Evolutionary conservation across 2,113 vertebrate species (phyloP).

Genomic region (Myocastor coypus): DNA sequence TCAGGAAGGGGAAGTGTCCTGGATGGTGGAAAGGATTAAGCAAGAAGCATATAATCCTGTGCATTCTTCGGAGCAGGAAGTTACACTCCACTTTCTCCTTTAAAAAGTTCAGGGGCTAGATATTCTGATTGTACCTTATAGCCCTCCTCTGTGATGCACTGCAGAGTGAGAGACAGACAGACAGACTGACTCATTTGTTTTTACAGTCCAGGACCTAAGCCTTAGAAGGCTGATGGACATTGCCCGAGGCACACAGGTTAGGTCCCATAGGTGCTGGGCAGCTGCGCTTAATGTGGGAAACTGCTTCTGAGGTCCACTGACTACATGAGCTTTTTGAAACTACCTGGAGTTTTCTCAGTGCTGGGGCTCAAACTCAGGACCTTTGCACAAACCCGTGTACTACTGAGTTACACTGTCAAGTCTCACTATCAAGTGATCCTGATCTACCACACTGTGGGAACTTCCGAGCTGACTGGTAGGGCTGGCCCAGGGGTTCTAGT

Average conservation of each 20-base stretch:
- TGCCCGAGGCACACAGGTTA: neutral
- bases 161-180: neutral
- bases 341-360: neutral
- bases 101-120: neutral
- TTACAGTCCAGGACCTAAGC: neutral
- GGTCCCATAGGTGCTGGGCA: neutral
- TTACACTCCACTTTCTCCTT: neutral
- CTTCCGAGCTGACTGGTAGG: neutral
- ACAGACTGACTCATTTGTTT: too few relatives aligned
- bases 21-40: neutral
- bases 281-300: accelerated
- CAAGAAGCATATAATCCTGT: neutral
- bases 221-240: neutral
- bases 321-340: neutral
- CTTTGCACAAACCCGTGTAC: neutral
- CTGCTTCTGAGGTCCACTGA: neutral
- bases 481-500: neutral
- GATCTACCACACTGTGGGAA: neutral
- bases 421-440: too few relatives aligned
- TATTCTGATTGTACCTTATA: neutral
- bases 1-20: neutral
- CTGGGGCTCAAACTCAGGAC: neutral
- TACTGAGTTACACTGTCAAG: neutral
- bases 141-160: neutral
- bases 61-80: neutral